Evolutionary conservation across 2,888 invertebrate genomes (phyloP).

Genomic region (Acanthosepion lycidas): DNA sequence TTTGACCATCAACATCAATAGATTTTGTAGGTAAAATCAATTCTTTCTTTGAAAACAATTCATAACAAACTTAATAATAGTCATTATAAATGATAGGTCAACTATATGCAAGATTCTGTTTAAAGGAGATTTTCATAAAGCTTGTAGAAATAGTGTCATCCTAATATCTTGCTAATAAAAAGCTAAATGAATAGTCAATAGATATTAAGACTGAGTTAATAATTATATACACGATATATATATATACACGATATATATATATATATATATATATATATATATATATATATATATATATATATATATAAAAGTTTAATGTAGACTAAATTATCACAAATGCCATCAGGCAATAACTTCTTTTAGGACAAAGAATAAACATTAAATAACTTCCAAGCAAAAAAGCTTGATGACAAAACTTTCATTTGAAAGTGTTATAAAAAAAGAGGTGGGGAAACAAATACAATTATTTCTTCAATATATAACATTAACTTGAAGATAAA

Average conservation of each 20-base stretch:
- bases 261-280: neutral
- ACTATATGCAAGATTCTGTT: neutral
- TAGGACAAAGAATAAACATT: neutral
- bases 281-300: too few relatives aligned
- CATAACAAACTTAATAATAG: neutral
- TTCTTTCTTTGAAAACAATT: neutral
- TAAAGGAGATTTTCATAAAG: neutral
- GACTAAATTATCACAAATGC: slow-evolving; percentile 10
- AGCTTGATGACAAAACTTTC: slow-evolving; percentile 21
- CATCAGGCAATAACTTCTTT: neutral
- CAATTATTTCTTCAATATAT: slow-evolving; percentile 34
- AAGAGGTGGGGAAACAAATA: slow-evolving; percentile 24
- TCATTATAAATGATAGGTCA: neutral
- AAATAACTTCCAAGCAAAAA: slow-evolving; percentile 8
- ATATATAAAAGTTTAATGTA: neutral
- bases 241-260: too few relatives aligned
- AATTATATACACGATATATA: neutral
- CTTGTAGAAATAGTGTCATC: neutral
- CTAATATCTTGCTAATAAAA: neutral
- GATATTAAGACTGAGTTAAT: neutral
- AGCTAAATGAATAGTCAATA: neutral
- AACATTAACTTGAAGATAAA: slow-evolving; percentile 55
- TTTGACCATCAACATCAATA: neutral
- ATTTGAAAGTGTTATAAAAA: neutral
- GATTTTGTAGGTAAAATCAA: neutral